These are phyloP conservation scores for Abrostola tripartita DNA, from an alignment of 2,888 invertebrate genomes.

Conservation along the genomic window DNA sequence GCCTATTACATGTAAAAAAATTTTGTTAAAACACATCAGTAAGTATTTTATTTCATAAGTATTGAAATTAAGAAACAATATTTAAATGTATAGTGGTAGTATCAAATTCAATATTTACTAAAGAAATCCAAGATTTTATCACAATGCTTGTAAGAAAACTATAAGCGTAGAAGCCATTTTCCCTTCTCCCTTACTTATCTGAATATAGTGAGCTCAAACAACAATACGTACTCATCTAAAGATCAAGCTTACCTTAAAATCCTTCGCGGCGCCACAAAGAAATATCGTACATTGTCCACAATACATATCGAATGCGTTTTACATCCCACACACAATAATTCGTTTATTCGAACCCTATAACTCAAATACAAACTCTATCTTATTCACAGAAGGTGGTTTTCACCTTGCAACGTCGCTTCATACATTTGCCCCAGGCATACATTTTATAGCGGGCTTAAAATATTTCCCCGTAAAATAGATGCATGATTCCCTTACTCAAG, in stretches of 20 bases:
- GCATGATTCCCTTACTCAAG: constrained; percentile 22
- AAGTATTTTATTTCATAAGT: no score
- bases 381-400: accelerated
- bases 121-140: constrained; percentile 9
- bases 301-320: constrained; percentile 46
- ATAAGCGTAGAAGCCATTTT: constrained; percentile 10
- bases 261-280: constrained; percentile 36
- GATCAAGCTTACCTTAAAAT: constrained; percentile 41
- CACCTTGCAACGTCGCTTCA: neutral
- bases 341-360: constrained; percentile 17
- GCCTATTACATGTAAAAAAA: no score
- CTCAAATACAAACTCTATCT: constrained; percentile 9
- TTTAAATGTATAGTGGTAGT: no score
- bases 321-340: constrained; percentile 41
- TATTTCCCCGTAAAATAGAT: constrained; percentile 39
- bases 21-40: no score
- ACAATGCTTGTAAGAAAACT: constrained; percentile 1
- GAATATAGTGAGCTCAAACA: constrained; percentile 11
- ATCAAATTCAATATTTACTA: neutral
- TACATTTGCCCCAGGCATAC: constrained; percentile 7
- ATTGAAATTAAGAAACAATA: no score
- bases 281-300: constrained; percentile 48
- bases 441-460: constrained; percentile 46
- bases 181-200: constrained; percentile 15
- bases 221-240: constrained; percentile 33